Evolutionary conservation across 2,888 invertebrate species (phyloP), one percentile per base, ranked within the genome.

Genomic region (Pocota personata): DNA sequence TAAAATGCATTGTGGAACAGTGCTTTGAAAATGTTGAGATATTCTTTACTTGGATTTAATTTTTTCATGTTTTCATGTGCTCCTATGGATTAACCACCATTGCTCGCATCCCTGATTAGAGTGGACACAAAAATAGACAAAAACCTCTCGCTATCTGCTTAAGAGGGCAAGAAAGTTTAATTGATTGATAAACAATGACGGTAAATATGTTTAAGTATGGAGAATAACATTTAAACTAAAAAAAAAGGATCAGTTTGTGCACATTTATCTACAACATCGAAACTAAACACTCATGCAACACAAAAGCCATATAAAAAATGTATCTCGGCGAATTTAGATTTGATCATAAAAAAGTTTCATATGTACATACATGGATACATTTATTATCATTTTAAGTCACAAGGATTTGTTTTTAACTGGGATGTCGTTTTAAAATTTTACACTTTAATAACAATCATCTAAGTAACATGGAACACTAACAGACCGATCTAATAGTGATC

Each of bases 251-350:
- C n/a, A 58, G 35, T 64, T 27, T 52, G 80, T 71, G 67, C 79
- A 83, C 24, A 58, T 35, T 55, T 67, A 58, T 60, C 75, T 75
- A 79, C 46, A 57, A 71, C 67, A 75, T 30, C 43, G 35, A 4
- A 72, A 77, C 66, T 66, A 75, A 83, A 78, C 66, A 84, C 48
- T 37, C 79, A 75, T 80, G 84, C 84, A 84, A 84, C 69, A 84
- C 75, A 58, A 50, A 79, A 66, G 66, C 77, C 69, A 67, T 58
- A 62, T 58, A 27, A 73, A 43, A 12, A 37, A 10, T 37, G 12
- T 1, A 1, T 1, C 37, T 27, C 10, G 1, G 2, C 24, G 10
- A 37, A 52, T 46, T 3, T n/a, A 14, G 24, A 52, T 64, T 78
- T 66, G 80, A 80, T 67, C 73, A 66, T 80, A 66, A 66, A 80